Evolutionary conservation across 2,797 vertebrate species (phyloP), one percentile per base, ranked within the genome.

Genomic region (Alfaro cultratus): DNA sequence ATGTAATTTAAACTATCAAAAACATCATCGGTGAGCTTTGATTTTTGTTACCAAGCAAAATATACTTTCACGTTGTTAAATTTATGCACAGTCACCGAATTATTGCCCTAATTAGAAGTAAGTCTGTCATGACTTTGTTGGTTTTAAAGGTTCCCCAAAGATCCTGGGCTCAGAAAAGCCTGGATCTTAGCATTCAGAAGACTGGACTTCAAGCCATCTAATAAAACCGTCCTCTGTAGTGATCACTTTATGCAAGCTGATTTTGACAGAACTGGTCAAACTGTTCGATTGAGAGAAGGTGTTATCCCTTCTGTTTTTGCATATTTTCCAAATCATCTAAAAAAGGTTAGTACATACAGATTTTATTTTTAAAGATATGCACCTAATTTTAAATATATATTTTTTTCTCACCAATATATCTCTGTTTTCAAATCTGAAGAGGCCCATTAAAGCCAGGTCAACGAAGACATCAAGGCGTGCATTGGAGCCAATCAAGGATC

Each of bases 231-330:
- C 62, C 51, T 74, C 60, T 80, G 78, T 29, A 73, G 78, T 39
- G 29, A 73, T 70, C 76, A 77, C 41, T 77, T 77, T 45, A 41
- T 21, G 18, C 16, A 47, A 47, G 55, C 31, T 46, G 75, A 73
- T 72, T 81, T 76, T 76, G 67, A 73, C 55, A 41, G 57, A 72
- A 76, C 80, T 53, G 76, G 68, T 62, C 77, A 79, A 41, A 79
- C 68, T 64, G 72, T 73, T 41, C 55, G 77, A 73, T 18, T 73
- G 36, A 77, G 76, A 26, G 76, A 77, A 31, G 64, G 36, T 31
- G 64, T 53, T 12, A 73, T 79, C 21, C 72, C 77, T 36, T 79
- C 70, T 7, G 29, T 79, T 36, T 73, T 79, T 46, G 13, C 47
- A 51, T 47, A 49, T 7, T 79, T 77, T 70, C 76, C 76, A 29